Evolutionary conservation across 1,140 invertebrate genomes (phyloP).

Genomic region (Gonioctena quinquepunctata): DNA sequence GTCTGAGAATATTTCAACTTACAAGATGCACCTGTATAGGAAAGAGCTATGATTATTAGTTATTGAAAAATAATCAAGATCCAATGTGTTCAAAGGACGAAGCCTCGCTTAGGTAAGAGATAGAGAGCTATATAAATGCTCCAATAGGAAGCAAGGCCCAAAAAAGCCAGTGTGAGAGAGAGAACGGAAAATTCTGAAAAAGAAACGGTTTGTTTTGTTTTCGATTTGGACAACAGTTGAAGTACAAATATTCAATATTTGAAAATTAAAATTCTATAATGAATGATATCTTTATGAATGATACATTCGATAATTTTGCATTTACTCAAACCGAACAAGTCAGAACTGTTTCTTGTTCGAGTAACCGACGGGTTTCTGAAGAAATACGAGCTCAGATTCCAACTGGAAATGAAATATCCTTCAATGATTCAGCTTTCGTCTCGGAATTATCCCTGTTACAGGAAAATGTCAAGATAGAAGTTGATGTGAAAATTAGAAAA

Average conservation of each 20-base stretch:
- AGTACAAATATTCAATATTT: background rate
- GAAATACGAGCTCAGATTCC: background rate
- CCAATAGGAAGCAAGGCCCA: too few relatives aligned
- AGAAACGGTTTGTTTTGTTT: too few relatives aligned
- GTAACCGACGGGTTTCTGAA: background rate
- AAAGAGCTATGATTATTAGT: too few relatives aligned
- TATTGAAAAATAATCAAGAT: too few relatives aligned
- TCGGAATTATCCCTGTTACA: background rate
- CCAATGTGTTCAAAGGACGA: too few relatives aligned
- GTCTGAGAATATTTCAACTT: too few relatives aligned
- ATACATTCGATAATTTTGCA: slow-evolving; percentile 44
- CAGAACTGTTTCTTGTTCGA: background rate
- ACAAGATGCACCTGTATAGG: too few relatives aligned
- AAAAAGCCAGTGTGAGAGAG: too few relatives aligned
- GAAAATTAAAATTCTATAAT: background rate
- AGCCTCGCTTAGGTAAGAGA: too few relatives aligned
- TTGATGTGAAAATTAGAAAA: slow-evolving; percentile 1
- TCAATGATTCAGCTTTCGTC: slow-evolving; percentile 43
- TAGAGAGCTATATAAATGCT: too few relatives aligned
- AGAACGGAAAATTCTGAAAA: too few relatives aligned
- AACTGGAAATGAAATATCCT: slow-evolving; percentile 29
- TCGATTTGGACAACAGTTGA: too few relatives aligned
- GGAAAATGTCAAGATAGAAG: background rate
- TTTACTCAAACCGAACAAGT: slow-evolving; percentile 23
- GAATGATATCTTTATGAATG: slow-evolving; percentile 38